Evolutionary conservation across 2,888 invertebrate genomes (phyloP).

Genomic region (Sarcophaga subvicina): DNA sequence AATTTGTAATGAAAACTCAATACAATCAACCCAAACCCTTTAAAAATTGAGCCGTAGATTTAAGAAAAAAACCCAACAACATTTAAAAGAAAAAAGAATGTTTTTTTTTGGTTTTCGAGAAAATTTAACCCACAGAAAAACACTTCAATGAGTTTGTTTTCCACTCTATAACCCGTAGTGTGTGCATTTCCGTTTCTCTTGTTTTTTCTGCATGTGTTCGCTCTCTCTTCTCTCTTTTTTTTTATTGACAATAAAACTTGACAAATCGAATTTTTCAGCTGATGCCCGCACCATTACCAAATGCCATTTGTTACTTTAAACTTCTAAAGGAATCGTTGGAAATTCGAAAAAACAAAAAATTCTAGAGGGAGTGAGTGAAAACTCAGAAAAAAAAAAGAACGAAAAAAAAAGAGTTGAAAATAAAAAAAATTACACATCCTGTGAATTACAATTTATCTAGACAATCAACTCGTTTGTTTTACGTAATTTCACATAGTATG

Average conservation of each 20-base stretch:
- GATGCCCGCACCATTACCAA: conserved; percentile 63
- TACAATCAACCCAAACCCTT: background rate
- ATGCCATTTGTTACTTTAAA: conserved; percentile 63
- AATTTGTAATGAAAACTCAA: conserved; percentile 1
- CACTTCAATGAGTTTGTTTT: conserved; percentile 12
- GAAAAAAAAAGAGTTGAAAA: background rate
- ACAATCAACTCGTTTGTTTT: conserved; percentile 50
- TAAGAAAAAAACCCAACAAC: conserved; percentile 10
- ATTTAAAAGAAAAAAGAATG: background rate
- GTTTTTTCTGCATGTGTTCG: background rate
- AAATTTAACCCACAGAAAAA: conserved; percentile 5
- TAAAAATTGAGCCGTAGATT: background rate
- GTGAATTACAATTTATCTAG: conserved; percentile 34
- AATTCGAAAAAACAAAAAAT: conserved; percentile 23
- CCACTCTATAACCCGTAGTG: background rate
- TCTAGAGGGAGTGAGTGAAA: conserved; percentile 4
- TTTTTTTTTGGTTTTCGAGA: too few relatives aligned
- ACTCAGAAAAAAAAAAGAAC: background rate
- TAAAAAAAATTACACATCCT: conserved; percentile 43
- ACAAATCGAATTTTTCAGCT: conserved; percentile 70
- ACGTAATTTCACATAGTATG: conserved; percentile 31
- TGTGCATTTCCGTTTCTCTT: background rate
- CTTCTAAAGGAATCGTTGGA: background rate
- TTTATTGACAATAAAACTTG: conserved; percentile 70
- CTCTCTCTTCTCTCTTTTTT: background rate